phyloP scores from a whole-genome alignment of 2,113 vertebrate species.

The Empidonax traillii region DNA sequence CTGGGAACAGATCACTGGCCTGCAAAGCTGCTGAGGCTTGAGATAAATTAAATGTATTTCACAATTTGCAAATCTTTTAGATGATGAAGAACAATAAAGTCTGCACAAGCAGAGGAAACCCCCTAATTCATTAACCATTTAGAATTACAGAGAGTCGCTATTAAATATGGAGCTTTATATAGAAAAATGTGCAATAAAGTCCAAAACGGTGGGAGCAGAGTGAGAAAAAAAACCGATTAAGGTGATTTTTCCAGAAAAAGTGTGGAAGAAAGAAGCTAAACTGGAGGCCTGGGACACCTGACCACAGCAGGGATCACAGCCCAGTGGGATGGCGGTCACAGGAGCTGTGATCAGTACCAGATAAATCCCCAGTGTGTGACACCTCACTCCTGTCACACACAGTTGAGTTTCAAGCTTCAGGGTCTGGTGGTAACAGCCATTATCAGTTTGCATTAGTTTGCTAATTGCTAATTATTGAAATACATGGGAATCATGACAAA shows the following conservation, averaged over 20 bases:
- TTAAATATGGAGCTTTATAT: neutral
- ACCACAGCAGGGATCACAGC: neutral
- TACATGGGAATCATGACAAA: neutral
- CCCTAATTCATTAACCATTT: neutral
- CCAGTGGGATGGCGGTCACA: neutral
- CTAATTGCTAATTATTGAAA: neutral
- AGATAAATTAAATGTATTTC: neutral
- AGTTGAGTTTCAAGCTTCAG: neutral
- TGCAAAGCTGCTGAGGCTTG: neutral
- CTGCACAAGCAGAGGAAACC: neutral
- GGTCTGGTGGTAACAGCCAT: neutral
- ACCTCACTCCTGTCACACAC: neutral
- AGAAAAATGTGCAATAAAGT: neutral
- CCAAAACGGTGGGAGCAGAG: neutral
- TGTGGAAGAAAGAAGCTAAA: neutral
- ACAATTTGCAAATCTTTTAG: neutral
- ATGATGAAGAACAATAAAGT: neutral
- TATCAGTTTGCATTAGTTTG: neutral
- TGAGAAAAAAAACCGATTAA: neutral
- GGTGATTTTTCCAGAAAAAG: neutral
- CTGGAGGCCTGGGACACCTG: neutral
- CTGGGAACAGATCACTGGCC: neutral
- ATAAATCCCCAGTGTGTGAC: neutral
- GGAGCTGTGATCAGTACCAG: neutral
- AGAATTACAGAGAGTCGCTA: neutral